These are phyloP conservation scores for Macrobrachium rosenbergii DNA, from an alignment of 1,140 invertebrate genomes.

Conservation along the genomic window DNA sequence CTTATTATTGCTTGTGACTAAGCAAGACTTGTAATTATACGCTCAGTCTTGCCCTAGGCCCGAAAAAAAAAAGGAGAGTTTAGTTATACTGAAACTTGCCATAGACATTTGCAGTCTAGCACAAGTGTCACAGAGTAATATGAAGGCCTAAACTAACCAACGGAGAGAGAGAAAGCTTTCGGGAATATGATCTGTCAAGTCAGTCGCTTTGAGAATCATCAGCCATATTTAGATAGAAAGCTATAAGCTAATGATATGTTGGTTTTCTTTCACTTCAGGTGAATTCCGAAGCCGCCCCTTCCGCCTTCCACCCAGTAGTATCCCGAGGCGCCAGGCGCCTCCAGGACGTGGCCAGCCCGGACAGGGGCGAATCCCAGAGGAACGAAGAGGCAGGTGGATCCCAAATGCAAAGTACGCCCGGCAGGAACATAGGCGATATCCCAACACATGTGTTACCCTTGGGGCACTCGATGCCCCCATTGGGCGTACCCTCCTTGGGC, in stretches of 20 bases:
- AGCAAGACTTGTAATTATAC: too few relatives aligned
- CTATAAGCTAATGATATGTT: too few relatives aligned
- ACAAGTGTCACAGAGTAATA: too few relatives aligned
- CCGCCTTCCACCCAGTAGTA: slow-evolving; percentile 52
- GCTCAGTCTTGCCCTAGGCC: too few relatives aligned
- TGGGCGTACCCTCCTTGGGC: slow-evolving; percentile 42
- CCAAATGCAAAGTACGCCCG: slow-evolving; percentile 32
- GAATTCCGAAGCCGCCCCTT: slow-evolving; percentile 44
- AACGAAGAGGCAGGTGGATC: slow-evolving; percentile 62
- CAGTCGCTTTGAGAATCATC: too few relatives aligned
- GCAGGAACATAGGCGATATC: slow-evolving; percentile 11
- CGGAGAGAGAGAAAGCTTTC: too few relatives aligned
- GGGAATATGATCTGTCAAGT: too few relatives aligned
- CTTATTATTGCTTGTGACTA: too few relatives aligned
- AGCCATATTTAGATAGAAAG: not conserved
- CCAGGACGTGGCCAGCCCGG: slow-evolving; percentile 42
- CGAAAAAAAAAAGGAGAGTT: too few relatives aligned
- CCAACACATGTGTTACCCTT: slow-evolving; percentile 41
- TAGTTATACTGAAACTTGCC: too few relatives aligned
- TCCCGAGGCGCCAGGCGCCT: slow-evolving; percentile 48
- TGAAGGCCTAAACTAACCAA: too few relatives aligned
- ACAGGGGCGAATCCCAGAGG: slow-evolving; percentile 57
- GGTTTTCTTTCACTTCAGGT: slow-evolving; percentile 11
- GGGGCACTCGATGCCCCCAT: slow-evolving; percentile 51
- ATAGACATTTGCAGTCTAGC: too few relatives aligned